Base-by-base conservation (phyloP, 2,888 invertebrate species). In the Podabrus alpinus region DNA sequence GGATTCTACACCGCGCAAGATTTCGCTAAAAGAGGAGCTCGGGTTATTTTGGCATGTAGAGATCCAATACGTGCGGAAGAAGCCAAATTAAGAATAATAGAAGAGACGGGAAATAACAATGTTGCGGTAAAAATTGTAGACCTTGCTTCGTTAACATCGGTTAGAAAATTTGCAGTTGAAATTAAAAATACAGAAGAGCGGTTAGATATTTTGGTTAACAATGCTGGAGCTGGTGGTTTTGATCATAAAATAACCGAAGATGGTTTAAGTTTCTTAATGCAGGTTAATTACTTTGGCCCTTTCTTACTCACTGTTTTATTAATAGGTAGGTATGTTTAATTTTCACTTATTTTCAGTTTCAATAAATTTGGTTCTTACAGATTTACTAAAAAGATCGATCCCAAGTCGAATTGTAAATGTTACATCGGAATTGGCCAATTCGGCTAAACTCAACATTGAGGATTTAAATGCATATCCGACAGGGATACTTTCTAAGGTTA, bases 201-300 rank as follows among this genome's bases (percentile, higher is more conserved):
- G 81, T 81, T 93, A 72, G 91, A 93, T 80, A 89, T 92, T 13
- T 85, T 93, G 61, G 88, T 93, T 19, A 92, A 92, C 84, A 93
- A 93, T 81, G 92, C 93, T 0, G 92, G 92, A 0, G 88, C 89
- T 0, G 89, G 88, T 9, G 89, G 88, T 1, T 85, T 88, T 13
- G 86, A 86, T 0, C 86, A 89, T 69, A 87, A 87, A 70, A 85
- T 86, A 74, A 92, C 93, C 0, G 88, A 89, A 74, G 93, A 94
- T 79, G 93, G 92, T 0, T 88, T 94, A 62, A 90, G 93, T 62
- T 85, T 88, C 13, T 91, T 90, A 66, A 90, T 93, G 89, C 93
- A 93, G 80, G 89, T 92, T 21, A 94, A 94, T 81, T 91, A 94
- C 82, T 92, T 93, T 82, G 94, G 93, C 10, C 93, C 92, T 3